A percentile compares a stretch with the other conserved stretches of the same genome.
Conservation (phyloP, 2,888 invertebrate species). For the Lysandra coridon region DNA sequence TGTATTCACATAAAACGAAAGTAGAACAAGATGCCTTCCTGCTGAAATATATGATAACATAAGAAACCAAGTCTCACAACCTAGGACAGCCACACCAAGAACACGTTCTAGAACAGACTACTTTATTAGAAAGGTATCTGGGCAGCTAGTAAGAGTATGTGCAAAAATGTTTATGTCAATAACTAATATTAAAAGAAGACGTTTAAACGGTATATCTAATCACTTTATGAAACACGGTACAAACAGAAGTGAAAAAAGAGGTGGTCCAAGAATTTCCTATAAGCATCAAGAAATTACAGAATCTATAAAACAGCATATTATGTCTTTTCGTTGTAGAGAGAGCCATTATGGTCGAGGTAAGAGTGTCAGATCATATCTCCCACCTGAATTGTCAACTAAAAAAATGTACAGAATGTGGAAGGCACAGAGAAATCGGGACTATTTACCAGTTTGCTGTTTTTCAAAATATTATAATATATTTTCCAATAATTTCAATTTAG, state of each 20-base stretch:
- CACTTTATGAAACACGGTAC: conserved; percentile 16
- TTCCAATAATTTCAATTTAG: no score
- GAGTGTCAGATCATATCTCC: no score
- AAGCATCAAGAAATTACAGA: not conserved
- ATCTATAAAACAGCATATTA: no score
- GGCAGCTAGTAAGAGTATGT: conserved; percentile 17
- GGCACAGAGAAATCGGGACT: no score
- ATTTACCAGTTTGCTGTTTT: no score
- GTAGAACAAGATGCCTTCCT: not conserved
- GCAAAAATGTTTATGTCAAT: conserved; percentile 9
- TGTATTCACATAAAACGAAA: not conserved
- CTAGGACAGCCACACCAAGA: conserved; percentile 15
- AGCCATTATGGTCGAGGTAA: no score
- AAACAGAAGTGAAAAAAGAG: conserved; percentile 15
- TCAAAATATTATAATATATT: no score
- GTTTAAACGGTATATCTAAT: conserved; percentile 15
- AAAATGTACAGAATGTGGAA: no score
- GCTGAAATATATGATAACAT: conserved; percentile 6
- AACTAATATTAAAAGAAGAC: conserved; percentile 18
- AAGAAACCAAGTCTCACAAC: conserved; percentile 18
- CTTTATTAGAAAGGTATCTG: conserved; percentile 18
- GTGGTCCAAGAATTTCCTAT: not conserved
- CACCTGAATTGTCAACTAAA: no score
- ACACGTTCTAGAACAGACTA: conserved; percentile 15
- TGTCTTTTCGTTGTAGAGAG: no score